These are phyloP conservation scores for Perca fluviatilis DNA, from an alignment of 2,113 vertebrate genomes.

Conservation along the genomic window DNA sequence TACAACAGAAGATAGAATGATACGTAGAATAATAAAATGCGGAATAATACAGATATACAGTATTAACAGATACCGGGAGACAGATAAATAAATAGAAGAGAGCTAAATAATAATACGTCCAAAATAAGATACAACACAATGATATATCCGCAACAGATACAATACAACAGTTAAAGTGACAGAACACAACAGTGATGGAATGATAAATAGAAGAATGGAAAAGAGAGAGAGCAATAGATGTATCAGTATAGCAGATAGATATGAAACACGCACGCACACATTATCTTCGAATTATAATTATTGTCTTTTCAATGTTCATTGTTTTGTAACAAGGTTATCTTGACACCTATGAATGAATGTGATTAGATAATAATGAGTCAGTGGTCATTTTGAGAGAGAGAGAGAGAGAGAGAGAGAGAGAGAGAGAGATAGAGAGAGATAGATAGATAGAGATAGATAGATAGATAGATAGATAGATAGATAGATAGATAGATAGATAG, in stretches of 20 bases:
- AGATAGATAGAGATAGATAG: no score
- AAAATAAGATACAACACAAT: conserved; percentile 1
- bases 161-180: conserved; percentile 5
- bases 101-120: background rate
- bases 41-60: background rate
- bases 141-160: background rate
- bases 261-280: background rate
- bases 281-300: no score
- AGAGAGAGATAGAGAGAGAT: no score
- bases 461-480: no score
- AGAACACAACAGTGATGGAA: conserved; percentile 13
- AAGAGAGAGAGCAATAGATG: background rate
- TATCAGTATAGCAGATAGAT: background rate
- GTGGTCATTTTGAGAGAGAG: background rate
- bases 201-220: background rate
- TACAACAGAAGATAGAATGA: background rate
- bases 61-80: background rate
- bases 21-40: no score
- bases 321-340: background rate
- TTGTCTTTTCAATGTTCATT: background rate
- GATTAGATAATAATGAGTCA: background rate
- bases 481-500: no score
- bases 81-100: background rate
- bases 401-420: no score
- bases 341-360: background rate